Conservation (phyloP, 2,888 invertebrate species). For the Meiosimyza platycephala region DNA sequence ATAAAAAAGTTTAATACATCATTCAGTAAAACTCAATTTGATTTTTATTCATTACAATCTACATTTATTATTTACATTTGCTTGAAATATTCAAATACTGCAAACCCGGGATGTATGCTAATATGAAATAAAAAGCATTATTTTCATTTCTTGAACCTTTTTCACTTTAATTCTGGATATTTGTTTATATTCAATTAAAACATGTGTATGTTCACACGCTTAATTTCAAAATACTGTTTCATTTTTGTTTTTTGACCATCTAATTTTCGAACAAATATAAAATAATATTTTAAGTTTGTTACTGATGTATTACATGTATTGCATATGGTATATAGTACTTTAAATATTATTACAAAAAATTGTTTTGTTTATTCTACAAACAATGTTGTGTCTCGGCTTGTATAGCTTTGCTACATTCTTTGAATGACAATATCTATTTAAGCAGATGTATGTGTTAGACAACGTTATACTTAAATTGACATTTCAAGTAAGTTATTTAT, state of each 20-base stretch:
- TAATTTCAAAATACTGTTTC: slow-evolving; percentile 32
- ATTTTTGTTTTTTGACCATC: slow-evolving; percentile 21
- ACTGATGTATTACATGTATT: slow-evolving; percentile 13
- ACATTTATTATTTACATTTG: slow-evolving; percentile 31
- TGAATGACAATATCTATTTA: slow-evolving; percentile 28
- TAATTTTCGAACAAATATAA: slow-evolving; percentile 15
- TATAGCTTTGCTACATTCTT: slow-evolving; percentile 27
- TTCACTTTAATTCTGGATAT: slow-evolving; percentile 32
- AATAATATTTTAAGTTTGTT: slow-evolving; percentile 23
- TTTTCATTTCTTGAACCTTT: slow-evolving; percentile 22
- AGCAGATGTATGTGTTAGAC: slow-evolving; percentile 25
- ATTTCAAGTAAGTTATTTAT: slow-evolving; percentile 23
- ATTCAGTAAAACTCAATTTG: not conserved
- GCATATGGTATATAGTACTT: slow-evolving; percentile 19
- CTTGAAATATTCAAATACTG: slow-evolving; percentile 29
- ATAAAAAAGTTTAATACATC: not conserved
- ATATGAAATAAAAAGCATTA: slow-evolving; percentile 31
- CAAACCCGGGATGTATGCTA: slow-evolving; percentile 20
- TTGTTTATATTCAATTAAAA: slow-evolving; percentile 33
- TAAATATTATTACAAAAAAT: slow-evolving; percentile 5
- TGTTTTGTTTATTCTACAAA: too few species aligned
- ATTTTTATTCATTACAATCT: slow-evolving; percentile 18
- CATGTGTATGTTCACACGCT: slow-evolving; percentile 12
- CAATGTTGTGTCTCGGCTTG: too few species aligned
- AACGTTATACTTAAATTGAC: slow-evolving; percentile 40